Conservation (phyloP, 2,888 invertebrate genomes). For the Auanema sp. region DNA sequence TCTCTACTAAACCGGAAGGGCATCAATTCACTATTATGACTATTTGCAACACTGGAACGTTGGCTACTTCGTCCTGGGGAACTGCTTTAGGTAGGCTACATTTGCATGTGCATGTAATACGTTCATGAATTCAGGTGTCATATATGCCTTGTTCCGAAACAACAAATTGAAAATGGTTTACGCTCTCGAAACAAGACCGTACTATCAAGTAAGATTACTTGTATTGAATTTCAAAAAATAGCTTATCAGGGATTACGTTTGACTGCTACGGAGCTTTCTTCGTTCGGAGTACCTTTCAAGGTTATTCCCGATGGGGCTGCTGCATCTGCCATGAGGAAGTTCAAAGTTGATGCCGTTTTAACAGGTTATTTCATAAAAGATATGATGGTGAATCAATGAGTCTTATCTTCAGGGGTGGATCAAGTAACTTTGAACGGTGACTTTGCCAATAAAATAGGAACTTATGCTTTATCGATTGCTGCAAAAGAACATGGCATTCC, state of each 20-base stretch:
- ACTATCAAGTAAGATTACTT: slow-evolving; percentile 75
- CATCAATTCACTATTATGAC: slow-evolving; percentile 78
- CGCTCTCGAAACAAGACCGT: slow-evolving; percentile 96
- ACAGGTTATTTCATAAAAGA: slow-evolving; percentile 73
- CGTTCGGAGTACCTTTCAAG: slow-evolving; percentile 64
- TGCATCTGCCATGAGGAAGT: slow-evolving; percentile 82
- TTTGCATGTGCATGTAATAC: background rate
- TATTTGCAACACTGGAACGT: slow-evolving; percentile 96
- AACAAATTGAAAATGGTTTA: slow-evolving; percentile 78
- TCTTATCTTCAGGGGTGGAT: slow-evolving; percentile 75
- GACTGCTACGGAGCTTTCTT: slow-evolving; percentile 91
- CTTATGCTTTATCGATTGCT: slow-evolving; percentile 79
- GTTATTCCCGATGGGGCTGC: slow-evolving; percentile 90
- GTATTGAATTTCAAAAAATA: background rate
- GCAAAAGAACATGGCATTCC: slow-evolving; percentile 78
- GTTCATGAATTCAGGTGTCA: slow-evolving; percentile 71
- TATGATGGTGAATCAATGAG: slow-evolving; percentile 7
- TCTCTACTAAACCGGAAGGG: slow-evolving; percentile 66
- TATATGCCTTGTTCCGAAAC: slow-evolving; percentile 77
- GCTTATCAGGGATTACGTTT: slow-evolving; percentile 76
- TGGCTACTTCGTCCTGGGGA: slow-evolving; percentile 95
- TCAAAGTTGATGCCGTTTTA: slow-evolving; percentile 85
- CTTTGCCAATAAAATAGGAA: slow-evolving; percentile 86
- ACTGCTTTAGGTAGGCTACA: slow-evolving; percentile 80
- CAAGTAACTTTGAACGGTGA: slow-evolving; percentile 94